These are phyloP conservation scores for Hippopotamyrus pictus DNA, from an alignment of 2,797 vertebrate genomes.

Conservation along the genomic window DNA sequence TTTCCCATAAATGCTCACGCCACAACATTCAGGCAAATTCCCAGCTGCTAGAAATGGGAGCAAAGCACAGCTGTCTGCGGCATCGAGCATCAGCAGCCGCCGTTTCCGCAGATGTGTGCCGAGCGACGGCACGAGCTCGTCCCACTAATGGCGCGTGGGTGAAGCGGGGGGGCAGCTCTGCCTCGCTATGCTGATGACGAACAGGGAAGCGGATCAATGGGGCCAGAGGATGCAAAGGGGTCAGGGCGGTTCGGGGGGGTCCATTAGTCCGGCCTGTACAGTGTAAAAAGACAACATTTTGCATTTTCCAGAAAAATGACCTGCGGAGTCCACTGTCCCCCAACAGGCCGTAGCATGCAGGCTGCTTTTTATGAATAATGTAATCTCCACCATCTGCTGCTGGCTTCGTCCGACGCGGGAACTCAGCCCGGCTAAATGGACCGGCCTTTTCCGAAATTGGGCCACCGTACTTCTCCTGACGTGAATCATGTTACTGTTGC, in stretches of 20 bases:
- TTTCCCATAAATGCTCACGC: neutral
- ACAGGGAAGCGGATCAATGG: neutral
- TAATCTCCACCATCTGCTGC: neutral
- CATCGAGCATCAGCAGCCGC: neutral
- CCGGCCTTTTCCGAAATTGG: neutral
- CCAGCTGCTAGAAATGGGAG: neutral
- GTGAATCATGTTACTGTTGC: neutral
- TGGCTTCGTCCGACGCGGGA: neutral
- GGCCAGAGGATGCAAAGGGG: neutral
- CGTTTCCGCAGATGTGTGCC: neutral
- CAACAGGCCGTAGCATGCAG: neutral
- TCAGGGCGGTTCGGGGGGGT: neutral
- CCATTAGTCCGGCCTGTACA: neutral
- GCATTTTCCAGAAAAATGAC: neutral
- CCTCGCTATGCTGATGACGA: neutral
- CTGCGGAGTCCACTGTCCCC: neutral
- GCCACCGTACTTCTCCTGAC: neutral
- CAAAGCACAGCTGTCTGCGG: neutral
- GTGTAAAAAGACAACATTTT: neutral
- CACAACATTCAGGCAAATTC: neutral
- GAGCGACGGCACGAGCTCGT: neutral
- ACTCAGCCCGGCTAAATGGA: neutral
- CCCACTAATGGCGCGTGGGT: neutral
- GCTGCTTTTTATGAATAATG: slow-evolving; percentile 10
- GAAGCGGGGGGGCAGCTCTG: neutral